A percentile compares a stretch with the other conserved stretches of the same genome.
phyloP scores from a whole-genome alignment of 2,797 vertebrate genomes.

The Pipistrellus pipistrellus region DNA sequence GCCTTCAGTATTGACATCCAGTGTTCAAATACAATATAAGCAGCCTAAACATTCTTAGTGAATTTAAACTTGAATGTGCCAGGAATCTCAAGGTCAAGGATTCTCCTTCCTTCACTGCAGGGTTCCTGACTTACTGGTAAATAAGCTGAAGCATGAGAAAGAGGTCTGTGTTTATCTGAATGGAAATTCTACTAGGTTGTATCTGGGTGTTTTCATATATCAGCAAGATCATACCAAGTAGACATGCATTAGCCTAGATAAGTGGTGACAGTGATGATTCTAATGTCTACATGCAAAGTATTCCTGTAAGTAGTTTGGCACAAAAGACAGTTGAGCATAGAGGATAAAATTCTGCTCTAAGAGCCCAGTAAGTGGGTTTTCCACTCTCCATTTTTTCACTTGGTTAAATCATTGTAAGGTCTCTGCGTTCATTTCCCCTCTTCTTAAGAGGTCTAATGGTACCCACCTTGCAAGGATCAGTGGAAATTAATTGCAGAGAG shows the following conservation, averaged over 20 bases:
- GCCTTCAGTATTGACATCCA: not conserved
- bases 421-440: conserved; percentile 4
- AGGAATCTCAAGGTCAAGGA: conserved; percentile 1
- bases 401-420: not conserved
- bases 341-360: not conserved
- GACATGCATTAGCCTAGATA: not conserved
- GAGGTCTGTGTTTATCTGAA: not conserved
- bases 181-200: not conserved
- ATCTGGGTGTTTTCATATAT: not conserved
- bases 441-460: not conserved
- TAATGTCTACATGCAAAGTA: not conserved
- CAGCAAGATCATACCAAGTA: not conserved
- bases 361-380: not conserved
- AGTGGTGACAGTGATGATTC: not conserved
- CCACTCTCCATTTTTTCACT: not conserved
- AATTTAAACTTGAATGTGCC: not conserved
- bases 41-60: conserved; percentile 26
- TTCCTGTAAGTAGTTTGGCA: conserved; percentile 6
- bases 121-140: not conserved
- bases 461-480: not conserved
- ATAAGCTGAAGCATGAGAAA: not conserved
- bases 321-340: not conserved
- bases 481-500: not conserved
- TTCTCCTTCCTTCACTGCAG: not conserved
- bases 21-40: not conserved